phyloP scores from a whole-genome alignment of 2,888 invertebrate species.

The Tetragonula carbonaria region DNA sequence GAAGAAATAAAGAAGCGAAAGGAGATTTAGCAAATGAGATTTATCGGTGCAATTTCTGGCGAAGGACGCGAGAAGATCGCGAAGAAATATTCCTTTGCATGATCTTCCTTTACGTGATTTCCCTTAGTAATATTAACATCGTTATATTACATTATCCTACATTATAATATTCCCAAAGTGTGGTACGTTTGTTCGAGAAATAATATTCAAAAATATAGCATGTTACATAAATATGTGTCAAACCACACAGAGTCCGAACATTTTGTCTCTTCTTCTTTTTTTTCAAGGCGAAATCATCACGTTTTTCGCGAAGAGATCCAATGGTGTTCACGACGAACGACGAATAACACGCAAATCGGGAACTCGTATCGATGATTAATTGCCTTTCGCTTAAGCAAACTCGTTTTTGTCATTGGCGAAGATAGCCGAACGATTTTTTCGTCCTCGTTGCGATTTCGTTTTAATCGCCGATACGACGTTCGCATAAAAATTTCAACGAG shows the following conservation, averaged over 20 bases:
- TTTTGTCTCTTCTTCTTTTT: background rate
- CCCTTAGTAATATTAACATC: too few species aligned
- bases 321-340: background rate
- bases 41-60: slow-evolving; percentile 6
- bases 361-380: slow-evolving; percentile 31
- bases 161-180: background rate
- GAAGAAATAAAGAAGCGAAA: background rate
- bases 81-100: background rate
- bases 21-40: background rate
- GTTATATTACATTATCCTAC: too few species aligned
- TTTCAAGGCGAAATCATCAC: background rate
- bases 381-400: slow-evolving; percentile 24
- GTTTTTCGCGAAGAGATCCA: slow-evolving; percentile 5
- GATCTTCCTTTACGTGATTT: too few species aligned
- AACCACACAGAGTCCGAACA: background rate
- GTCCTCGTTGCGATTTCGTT: background rate
- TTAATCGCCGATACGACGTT: background rate
- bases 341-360: slow-evolving; percentile 16
- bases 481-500: slow-evolving; percentile 11
- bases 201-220: background rate
- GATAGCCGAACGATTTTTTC: slow-evolving; percentile 4
- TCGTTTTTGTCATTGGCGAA: background rate
- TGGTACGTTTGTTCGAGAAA: slow-evolving; percentile 4
- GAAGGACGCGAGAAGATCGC: slow-evolving; percentile 7
- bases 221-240: slow-evolving; percentile 10